Evolutionary conservation across 2,113 vertebrate species (phyloP).

Genomic region (Alouatta palliata): DNA sequence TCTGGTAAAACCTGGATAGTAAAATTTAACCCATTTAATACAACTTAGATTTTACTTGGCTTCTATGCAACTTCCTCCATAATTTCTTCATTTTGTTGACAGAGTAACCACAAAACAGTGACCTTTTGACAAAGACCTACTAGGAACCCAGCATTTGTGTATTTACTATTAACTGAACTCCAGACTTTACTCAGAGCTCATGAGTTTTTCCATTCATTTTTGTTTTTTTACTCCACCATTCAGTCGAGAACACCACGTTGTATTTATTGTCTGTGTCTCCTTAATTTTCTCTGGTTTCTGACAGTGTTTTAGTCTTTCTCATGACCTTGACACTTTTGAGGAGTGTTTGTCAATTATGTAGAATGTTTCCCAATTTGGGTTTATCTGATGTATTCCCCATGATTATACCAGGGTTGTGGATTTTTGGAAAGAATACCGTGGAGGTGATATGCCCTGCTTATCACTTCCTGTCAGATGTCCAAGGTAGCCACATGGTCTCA

Average conservation of each 20-base stretch:
- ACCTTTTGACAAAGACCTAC: neutral
- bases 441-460: neutral
- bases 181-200: neutral
- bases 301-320: neutral
- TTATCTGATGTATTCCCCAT: neutral
- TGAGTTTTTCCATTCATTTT: neutral
- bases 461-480: fast-evolving
- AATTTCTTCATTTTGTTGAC: neutral
- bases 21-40: neutral
- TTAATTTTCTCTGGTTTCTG: neutral
- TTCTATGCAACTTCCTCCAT: neutral
- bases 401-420: neutral
- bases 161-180: neutral
- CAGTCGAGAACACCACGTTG: neutral
- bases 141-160: neutral
- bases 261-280: neutral
- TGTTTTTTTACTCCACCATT: neutral
- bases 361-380: neutral
- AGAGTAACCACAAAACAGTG: neutral
- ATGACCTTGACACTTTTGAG: neutral
- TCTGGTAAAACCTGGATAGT: neutral
- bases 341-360: neutral
- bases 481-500: fast-evolving
- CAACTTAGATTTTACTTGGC: neutral
- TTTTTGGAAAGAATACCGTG: neutral